Percentiles rank a stretch among this genome's conserved stretches.
These are phyloP conservation scores for Tapirus indicus DNA, from an alignment of 2,797 vertebrate species.

Conservation along the genomic window DNA sequence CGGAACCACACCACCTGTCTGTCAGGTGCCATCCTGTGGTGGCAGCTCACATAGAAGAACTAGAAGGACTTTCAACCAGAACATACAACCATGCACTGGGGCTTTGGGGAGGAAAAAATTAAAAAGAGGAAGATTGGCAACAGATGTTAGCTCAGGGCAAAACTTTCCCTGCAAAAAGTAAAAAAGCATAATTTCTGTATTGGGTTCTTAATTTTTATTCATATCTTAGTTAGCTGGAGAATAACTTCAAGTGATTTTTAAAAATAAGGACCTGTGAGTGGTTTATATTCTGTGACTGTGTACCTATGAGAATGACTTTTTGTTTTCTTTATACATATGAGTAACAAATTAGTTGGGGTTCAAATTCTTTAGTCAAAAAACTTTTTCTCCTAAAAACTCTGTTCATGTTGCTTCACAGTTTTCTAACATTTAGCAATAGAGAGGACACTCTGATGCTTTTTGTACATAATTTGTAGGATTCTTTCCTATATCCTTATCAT, in stretches of 20 bases:
- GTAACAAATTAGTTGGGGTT: slow-evolving; percentile 4
- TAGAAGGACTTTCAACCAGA: too few relatives aligned
- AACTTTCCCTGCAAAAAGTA: too few relatives aligned
- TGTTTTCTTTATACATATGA: not conserved
- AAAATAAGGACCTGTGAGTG: not conserved
- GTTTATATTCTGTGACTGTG: not conserved
- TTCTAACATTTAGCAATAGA: not conserved
- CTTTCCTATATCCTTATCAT: not conserved
- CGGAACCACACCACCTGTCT: too few relatives aligned
- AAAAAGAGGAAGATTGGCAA: too few relatives aligned
- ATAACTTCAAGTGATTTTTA: slow-evolving; percentile 9
- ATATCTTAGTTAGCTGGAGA: not conserved
- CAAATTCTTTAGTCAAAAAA: not conserved
- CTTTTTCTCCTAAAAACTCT: slow-evolving; percentile 21
- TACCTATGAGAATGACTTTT: not conserved
- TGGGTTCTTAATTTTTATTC: not conserved
- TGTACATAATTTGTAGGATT: not conserved
- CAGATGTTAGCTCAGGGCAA: too few relatives aligned
- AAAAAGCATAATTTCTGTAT: not conserved
- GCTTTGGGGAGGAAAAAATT: too few relatives aligned
- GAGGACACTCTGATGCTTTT: not conserved
- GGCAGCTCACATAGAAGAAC: too few relatives aligned
- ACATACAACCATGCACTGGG: too few relatives aligned
- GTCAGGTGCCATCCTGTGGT: too few relatives aligned
- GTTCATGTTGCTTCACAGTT: not conserved